A percentile compares a stretch with the other conserved stretches of the same genome.
Evolutionary conservation across 2,797 vertebrate genomes (phyloP).

Genomic region (Sebastolobus alascanus): DNA sequence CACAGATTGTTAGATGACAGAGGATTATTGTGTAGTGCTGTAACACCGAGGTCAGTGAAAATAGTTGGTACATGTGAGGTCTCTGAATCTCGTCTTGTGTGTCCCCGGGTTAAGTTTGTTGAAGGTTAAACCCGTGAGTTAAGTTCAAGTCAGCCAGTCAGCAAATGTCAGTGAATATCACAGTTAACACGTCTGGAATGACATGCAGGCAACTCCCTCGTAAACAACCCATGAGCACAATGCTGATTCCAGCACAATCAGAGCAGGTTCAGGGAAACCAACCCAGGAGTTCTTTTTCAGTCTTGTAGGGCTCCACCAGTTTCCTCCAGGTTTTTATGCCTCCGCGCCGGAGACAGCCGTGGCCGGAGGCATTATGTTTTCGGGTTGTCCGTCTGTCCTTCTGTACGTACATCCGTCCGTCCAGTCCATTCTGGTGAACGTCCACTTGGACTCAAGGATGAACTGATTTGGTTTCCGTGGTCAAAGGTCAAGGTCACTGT

Average conservation of each 20-base stretch:
- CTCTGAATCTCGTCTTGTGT: not conserved
- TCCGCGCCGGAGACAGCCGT: too few relatives aligned
- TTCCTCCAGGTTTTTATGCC: not conserved
- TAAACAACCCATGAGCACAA: slow-evolving; percentile 47
- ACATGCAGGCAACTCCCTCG: not conserved
- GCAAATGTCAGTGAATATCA: not conserved
- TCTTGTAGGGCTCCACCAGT: not conserved
- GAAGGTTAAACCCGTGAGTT: not conserved
- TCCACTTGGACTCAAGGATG: too few relatives aligned
- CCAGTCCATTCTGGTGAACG: too few relatives aligned
- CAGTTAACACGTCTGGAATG: not conserved
- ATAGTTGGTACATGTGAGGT: not conserved
- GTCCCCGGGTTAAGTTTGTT: not conserved
- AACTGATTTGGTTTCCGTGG: too few relatives aligned
- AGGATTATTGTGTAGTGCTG: not conserved
- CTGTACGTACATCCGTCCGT: too few relatives aligned
- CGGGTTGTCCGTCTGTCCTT: too few relatives aligned
- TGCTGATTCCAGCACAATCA: slow-evolving; percentile 47
- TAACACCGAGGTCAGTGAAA: not conserved
- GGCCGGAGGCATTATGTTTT: too few relatives aligned
- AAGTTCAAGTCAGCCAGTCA: not conserved
- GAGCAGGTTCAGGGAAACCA: slow-evolving; percentile 17
- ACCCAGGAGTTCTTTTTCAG: slow-evolving; percentile 2
- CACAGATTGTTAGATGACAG: not conserved
- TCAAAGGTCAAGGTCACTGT: too few relatives aligned